phyloP scores from a whole-genome alignment of 2,888 invertebrate species.

The Agrilus cyanescens region DNA sequence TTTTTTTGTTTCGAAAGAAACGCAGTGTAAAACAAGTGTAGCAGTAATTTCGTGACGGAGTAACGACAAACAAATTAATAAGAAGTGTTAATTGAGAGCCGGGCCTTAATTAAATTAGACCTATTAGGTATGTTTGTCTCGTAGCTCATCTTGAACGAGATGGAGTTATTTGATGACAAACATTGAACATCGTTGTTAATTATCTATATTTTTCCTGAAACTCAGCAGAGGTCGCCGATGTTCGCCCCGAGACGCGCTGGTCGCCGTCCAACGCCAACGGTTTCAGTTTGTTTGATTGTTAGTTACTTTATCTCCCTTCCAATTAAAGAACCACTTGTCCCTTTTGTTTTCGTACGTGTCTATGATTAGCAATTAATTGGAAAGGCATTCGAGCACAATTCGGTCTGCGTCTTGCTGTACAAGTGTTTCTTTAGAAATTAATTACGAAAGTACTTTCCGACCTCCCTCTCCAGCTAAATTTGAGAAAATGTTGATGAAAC shows the following conservation, averaged over 20 bases:
- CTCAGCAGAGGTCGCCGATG: too few relatives aligned
- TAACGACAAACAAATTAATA: constrained; percentile 15
- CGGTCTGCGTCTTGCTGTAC: too few relatives aligned
- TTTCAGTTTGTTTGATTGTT: constrained; percentile 14
- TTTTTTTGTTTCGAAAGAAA: too few relatives aligned
- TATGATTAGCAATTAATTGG: constrained; percentile 22
- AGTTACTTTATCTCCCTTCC: constrained; percentile 21
- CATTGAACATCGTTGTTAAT: constrained; percentile 26
- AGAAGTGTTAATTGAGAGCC: constrained; percentile 16
- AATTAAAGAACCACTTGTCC: constrained; percentile 19
- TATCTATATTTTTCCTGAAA: constrained; percentile 26
- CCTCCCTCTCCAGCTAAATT: too few relatives aligned
- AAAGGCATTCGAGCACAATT: constrained; percentile 6
- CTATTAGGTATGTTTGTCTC: constrained; percentile 21
- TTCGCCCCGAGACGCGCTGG: too few relatives aligned
- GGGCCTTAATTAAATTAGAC: constrained; percentile 28
- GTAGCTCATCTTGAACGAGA: constrained; percentile 18
- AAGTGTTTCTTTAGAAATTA: too few relatives aligned
- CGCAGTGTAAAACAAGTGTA: too few relatives aligned
- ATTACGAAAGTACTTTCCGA: too few relatives aligned
- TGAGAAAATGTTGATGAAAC: too few relatives aligned
- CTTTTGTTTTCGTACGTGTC: constrained; percentile 19
- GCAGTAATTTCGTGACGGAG: too few relatives aligned
- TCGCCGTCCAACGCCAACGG: too few relatives aligned
- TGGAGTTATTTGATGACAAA: constrained; percentile 29